Evolutionary conservation across 1,140 invertebrate species (phyloP), one percentile per base, ranked within the genome.

Genomic region (Elysia chlorotica): DNA sequence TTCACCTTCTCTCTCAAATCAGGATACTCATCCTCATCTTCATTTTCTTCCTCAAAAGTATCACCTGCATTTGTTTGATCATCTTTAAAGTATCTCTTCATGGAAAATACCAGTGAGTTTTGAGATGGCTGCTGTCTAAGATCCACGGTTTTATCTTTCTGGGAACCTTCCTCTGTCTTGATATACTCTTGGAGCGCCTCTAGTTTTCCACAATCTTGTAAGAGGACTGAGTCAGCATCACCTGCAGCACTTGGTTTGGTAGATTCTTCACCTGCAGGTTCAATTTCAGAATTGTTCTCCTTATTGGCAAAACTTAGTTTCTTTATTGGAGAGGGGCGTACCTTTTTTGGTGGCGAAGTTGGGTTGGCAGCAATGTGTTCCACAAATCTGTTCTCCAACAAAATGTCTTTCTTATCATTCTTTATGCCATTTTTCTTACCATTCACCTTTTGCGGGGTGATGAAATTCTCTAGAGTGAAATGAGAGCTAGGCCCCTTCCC

Each of bases 261-360:
- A n/a, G n/a, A n/a, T n/a, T n/a, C n/a, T n/a, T n/a, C n/a, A n/a
- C n/a, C n/a, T n/a, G n/a, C n/a, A n/a, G n/a, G n/a, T n/a, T n/a
- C n/a, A n/a, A n/a, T n/a, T n/a, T n/a, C n/a, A n/a, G n/a, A n/a
- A n/a, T n/a, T n/a, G n/a, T n/a, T n/a, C n/a, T 48, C n/a, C 41
- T 48, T 10, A 48, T 71, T 41, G 10, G 38, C 38, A 71, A 71
- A 71, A 61, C 59, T 63, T 31, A 71, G 38, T 63, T 33, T 71
- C 25, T 71, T 71, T 41, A 71, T 53, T 36, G 69, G 69, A 41
- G 69, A 71, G 21, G 69, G 69, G 2, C 33, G 31, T 2, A 71
- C 59, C 28, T 71, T 71, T 59, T 71, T 71, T 28, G 69, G 69
- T 14, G 69, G 69, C 25, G 69, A 71, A 2, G 59, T 30, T 33